phyloP scores from a whole-genome alignment of 2,888 invertebrate species.

The Pinctada fucata region DNA sequence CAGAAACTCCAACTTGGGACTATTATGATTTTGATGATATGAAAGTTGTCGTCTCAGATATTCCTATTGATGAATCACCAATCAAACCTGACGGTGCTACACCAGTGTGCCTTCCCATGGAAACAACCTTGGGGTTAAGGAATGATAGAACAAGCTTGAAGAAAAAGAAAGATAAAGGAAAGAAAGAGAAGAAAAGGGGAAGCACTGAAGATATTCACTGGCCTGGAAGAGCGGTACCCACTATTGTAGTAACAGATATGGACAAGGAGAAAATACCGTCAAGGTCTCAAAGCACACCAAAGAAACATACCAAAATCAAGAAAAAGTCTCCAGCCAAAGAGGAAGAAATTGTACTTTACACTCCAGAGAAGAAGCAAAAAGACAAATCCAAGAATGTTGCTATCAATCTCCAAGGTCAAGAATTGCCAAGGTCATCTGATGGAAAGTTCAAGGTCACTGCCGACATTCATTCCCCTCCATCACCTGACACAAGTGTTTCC shows the following conservation, averaged over 20 bases:
- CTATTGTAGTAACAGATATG: conserved; percentile 46
- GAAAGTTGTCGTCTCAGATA: conserved; percentile 28
- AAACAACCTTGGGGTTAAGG: conserved; percentile 46
- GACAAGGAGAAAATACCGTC: background rate
- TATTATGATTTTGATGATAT: conserved; percentile 58
- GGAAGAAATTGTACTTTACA: background rate
- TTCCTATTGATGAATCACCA: conserved; percentile 48
- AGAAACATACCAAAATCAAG: conserved; percentile 1
- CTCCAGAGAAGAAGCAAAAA: background rate
- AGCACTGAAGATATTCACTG: conserved; percentile 13
- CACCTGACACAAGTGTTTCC: conserved; percentile 11
- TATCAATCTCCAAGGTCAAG: conserved; percentile 25
- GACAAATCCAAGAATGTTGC: conserved; percentile 10
- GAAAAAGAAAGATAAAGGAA: conserved; percentile 27
- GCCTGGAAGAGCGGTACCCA: conserved; percentile 51
- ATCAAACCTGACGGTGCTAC: conserved; percentile 43
- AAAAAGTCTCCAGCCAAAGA: conserved; percentile 1
- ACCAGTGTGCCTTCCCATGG: conserved; percentile 56
- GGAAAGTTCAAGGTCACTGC: conserved; percentile 26
- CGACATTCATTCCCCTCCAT: conserved; percentile 30
- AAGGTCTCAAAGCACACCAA: conserved; percentile 4
- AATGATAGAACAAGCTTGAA: conserved; percentile 19
- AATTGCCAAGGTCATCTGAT: conserved; percentile 2
- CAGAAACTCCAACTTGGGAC: conserved; percentile 68
- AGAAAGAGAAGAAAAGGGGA: conserved; percentile 41